Evolutionary conservation across 2,113 vertebrate species (phyloP), one percentile per base, ranked within the genome.

Genomic region (Crotalus horridus): DNA sequence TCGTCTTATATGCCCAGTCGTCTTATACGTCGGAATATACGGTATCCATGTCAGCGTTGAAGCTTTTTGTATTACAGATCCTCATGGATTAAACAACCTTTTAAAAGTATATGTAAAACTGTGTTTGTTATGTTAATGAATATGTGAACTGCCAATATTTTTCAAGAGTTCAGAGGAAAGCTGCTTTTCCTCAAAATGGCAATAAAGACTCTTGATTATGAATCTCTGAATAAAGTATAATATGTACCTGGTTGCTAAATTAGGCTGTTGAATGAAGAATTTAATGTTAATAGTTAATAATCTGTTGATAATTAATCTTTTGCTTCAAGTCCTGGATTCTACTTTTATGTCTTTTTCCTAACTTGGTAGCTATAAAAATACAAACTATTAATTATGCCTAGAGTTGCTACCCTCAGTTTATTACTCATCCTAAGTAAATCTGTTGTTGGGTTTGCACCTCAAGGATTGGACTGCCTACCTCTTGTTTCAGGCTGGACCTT

Each of bases 291-390:
- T 93, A 58, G 11, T 86, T 86, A 96, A 61, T 48, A 89, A 21
- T 86, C 81, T 74, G 89, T 96, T 96, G 33, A 23, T 90, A 93
- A 94, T 96, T 95, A 95, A 58, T 46, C 9, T 91, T 94, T 94
- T 96, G 91, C 88, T 94, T 74, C 89, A 43, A 92, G 3, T 1
- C 12, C 33, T 91, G 61, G 64, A n/a, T 89, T 10, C 94, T 92
- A 96, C 90, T 23, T 6, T 29, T 81, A 93, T 91, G 6, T 92
- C 94, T 93, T 23, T 39, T 69, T 85, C 94, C 94, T 95, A 95
- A 89, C 86, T 91, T 56, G 29, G 46, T 53, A 87, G 12, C 87
- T 94, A 56, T 0, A 90, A 94, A 96, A 96, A 94, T 81, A 90
- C 93, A 55, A 93, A 69, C 89, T 89, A 13, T 58, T 29, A 94